Percentiles rank a stretch among this genome's conserved stretches.
Evolutionary conservation across 2,113 vertebrate genomes (phyloP).

Genomic region (Epinephelus lanceolatus): DNA sequence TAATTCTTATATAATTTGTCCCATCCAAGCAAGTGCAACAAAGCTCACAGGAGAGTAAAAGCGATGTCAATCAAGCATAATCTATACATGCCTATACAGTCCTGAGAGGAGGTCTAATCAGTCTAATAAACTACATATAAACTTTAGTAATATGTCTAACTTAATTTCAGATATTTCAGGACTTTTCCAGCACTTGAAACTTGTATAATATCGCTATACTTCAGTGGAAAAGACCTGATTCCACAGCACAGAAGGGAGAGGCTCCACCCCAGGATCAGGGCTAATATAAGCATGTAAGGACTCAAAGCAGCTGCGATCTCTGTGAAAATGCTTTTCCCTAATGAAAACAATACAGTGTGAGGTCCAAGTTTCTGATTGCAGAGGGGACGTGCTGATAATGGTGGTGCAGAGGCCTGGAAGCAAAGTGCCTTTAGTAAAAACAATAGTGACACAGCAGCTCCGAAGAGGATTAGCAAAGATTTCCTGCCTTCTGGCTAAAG

Average conservation of each 20-base stretch:
- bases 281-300: constrained; percentile 42
- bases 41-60: background rate
- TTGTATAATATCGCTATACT: background rate
- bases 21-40: background rate
- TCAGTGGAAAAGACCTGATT: background rate
- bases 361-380: constrained; percentile 1
- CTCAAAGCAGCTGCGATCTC: constrained; percentile 19
- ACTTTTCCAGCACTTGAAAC: background rate
- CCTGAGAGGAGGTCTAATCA: no score
- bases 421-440: constrained; percentile 2
- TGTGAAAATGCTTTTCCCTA: background rate
- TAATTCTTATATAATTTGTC: background rate
- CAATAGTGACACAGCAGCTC: constrained; percentile 13
- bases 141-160: no score
- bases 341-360: background rate
- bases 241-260: background rate
- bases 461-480: constrained; percentile 4
- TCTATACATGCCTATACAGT: no score
- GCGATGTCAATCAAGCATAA: no score
- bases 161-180: background rate
- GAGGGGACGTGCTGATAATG: background rate
- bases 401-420: background rate
- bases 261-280: background rate
- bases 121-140: no score
- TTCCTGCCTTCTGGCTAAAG: constrained; percentile 5